Percentiles rank a stretch among this genome's conserved stretches.
Evolutionary conservation across 2,113 vertebrate species (phyloP).

Genomic region (Pollachius pollachius): DNA sequence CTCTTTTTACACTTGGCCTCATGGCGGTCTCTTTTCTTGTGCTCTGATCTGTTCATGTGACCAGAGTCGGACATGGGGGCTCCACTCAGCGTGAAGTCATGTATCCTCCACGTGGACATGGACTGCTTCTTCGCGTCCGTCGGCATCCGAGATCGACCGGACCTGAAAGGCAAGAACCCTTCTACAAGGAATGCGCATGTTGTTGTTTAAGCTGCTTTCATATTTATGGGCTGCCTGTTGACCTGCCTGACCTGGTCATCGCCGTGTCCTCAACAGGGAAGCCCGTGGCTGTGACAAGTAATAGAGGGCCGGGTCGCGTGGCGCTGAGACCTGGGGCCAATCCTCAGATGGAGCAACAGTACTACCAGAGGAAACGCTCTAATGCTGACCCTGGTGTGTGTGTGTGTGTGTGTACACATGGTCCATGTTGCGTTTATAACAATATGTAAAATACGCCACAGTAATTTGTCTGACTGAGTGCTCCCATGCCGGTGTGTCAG

Average conservation of each 20-base stretch:
- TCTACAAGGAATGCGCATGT: neutral
- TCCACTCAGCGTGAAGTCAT: constrained; percentile 66
- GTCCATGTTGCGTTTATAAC: no score
- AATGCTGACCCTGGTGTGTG: constrained; percentile 69
- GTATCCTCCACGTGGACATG: constrained; percentile 98
- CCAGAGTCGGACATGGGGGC: neutral
- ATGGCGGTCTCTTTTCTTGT: neutral
- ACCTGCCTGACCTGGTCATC: no score
- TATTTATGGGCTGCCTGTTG: neutral
- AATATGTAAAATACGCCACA: no score
- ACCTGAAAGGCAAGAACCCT: constrained; percentile 84
- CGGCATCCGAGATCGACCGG: constrained; percentile 89
- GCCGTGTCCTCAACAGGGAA: constrained; percentile 74
- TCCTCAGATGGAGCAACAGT: constrained; percentile 86
- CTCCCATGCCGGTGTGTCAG: constrained; percentile 31
- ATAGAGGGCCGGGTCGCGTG: constrained; percentile 83
- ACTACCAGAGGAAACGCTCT: constrained; percentile 84
- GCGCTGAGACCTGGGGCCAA: constrained; percentile 82
- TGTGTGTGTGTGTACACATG: neutral
- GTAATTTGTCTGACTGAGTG: neutral
- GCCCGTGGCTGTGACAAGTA: constrained; percentile 95
- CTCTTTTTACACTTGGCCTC: neutral
- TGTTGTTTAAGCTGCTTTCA: neutral
- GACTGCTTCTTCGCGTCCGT: constrained; percentile 99
- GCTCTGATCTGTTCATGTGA: constrained; percentile 43